A percentile compares a stretch with the other conserved stretches of the same genome.
These are phyloP conservation scores for Pyrrhosoma nymphula DNA, from an alignment of 2,888 invertebrate genomes.

Conservation along the genomic window DNA sequence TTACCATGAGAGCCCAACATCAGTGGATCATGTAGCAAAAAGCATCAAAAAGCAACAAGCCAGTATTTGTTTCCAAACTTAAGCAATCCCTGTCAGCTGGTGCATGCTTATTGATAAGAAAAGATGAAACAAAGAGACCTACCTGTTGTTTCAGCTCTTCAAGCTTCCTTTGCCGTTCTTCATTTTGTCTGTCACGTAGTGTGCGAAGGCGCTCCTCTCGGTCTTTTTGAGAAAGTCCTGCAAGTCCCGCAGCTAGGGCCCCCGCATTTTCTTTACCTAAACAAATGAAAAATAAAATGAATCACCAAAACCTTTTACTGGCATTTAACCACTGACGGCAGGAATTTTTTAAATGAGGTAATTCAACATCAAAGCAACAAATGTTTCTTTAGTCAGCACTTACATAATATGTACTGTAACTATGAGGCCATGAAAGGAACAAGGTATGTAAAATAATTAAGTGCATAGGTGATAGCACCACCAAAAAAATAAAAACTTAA, in stretches of 20 bases:
- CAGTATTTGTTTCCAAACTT: too few species aligned
- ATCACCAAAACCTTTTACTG: background rate
- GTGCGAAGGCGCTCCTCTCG: constrained; percentile 76
- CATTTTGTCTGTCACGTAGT: constrained; percentile 92
- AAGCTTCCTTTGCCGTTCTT: constrained; percentile 92
- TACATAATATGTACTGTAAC: background rate
- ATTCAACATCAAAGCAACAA: background rate
- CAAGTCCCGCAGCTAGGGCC: constrained; percentile 51
- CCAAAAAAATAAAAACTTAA: background rate
- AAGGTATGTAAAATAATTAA: background rate
- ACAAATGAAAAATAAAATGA: background rate
- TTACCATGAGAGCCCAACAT: too few species aligned
- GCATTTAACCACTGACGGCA: background rate
- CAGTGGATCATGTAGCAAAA: too few species aligned
- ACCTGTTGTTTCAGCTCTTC: constrained; percentile 92
- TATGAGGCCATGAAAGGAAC: background rate
- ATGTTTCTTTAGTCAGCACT: background rate
- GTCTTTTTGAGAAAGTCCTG: constrained; percentile 73
- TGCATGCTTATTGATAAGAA: too few species aligned
- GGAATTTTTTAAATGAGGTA: background rate
- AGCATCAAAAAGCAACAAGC: too few species aligned
- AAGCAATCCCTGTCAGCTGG: too few species aligned
- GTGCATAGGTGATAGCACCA: background rate
- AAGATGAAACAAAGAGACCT: background rate
- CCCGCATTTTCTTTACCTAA: constrained; percentile 61